Percentiles rank a stretch among this genome's conserved stretches.
phyloP scores from a whole-genome alignment of 2,797 vertebrate species.

The Parambassis ranga region DNA sequence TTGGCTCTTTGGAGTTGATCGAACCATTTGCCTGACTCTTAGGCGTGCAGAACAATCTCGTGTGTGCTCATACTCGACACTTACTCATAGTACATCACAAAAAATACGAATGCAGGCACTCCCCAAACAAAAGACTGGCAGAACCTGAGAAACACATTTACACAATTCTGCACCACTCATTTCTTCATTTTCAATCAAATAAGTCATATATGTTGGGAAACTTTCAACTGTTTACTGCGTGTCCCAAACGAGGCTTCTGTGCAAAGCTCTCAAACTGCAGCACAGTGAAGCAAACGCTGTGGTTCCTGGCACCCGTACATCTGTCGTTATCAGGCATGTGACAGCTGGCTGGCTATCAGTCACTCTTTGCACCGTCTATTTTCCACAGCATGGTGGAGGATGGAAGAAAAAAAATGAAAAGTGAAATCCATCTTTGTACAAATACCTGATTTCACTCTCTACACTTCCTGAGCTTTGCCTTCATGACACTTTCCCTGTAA shows the following conservation, averaged over 20 bases:
- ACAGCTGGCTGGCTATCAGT: conserved; percentile 58
- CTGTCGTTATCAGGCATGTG: conserved; percentile 58
- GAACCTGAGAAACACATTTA: conserved; percentile 8
- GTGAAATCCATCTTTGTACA: conserved; percentile 26
- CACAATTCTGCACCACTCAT: not conserved
- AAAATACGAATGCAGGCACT: not conserved
- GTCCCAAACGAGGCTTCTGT: conserved; percentile 20
- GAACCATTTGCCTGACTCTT: conserved; percentile 28
- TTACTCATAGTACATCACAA: conserved; percentile 4
- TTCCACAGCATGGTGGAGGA: conserved; percentile 33
- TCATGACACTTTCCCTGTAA: conserved; percentile 30
- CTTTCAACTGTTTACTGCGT: conserved; percentile 6
- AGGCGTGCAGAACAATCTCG: conserved; percentile 13
- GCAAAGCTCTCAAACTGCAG: conserved; percentile 32
- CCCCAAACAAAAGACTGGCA: conserved; percentile 8
- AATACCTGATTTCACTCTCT: not conserved
- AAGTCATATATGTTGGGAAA: conserved; percentile 22
- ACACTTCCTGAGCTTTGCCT: not conserved
- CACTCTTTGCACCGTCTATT: conserved; percentile 21
- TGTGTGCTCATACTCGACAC: not conserved
- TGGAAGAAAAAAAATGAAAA: conserved; percentile 15
- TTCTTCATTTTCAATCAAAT: conserved; percentile 17
- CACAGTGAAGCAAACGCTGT: conserved; percentile 41
- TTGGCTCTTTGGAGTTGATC: conserved; percentile 26
- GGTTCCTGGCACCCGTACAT: conserved; percentile 41